These are phyloP conservation scores for Melanotaenia boesemani DNA, from an alignment of 2,797 vertebrate genomes.

Conservation along the genomic window DNA sequence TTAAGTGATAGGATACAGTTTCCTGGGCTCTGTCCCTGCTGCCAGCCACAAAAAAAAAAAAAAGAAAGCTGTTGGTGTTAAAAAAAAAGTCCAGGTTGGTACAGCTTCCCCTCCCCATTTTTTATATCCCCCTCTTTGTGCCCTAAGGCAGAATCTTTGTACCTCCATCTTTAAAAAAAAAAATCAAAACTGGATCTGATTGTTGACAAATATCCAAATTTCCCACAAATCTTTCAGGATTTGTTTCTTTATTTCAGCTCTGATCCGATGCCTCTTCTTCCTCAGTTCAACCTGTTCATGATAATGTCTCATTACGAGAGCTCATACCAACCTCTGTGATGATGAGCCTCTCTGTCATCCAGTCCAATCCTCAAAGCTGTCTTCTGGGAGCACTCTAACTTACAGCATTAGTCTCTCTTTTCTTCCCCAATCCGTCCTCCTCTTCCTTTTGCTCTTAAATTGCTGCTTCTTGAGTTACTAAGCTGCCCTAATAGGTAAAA, in stretches of 20 bases:
- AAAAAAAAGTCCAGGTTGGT: slow-evolving; percentile 51
- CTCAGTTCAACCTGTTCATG: slow-evolving; percentile 59
- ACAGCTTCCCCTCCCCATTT: slow-evolving; percentile 49
- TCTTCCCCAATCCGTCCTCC: slow-evolving; percentile 59
- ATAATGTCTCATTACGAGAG: slow-evolving; percentile 71
- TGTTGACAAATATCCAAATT: slow-evolving; percentile 10
- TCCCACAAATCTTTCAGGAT: slow-evolving; percentile 26
- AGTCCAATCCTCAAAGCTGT: slow-evolving; percentile 77
- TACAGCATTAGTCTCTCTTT: slow-evolving; percentile 73
- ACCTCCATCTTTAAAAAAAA: background rate
- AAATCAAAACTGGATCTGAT: background rate
- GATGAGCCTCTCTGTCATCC: slow-evolving; percentile 74
- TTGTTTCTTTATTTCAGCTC: slow-evolving; percentile 30
- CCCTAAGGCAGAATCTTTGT: slow-evolving; percentile 1
- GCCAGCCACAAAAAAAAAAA: slow-evolving; percentile 71
- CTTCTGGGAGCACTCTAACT: slow-evolving; percentile 74
- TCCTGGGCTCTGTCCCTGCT: slow-evolving; percentile 79
- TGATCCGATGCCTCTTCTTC: slow-evolving; percentile 46
- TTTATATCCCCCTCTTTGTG: slow-evolving; percentile 31
- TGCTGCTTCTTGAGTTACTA: slow-evolving; percentile 86
- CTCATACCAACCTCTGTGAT: slow-evolving; percentile 75
- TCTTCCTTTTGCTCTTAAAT: slow-evolving; percentile 65
- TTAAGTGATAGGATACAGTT: slow-evolving; percentile 94
- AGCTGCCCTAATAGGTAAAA: slow-evolving; percentile 87
- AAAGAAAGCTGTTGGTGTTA: slow-evolving; percentile 21